Evolutionary conservation across 2,797 vertebrate genomes (phyloP), one percentile per base, ranked within the genome.

Genomic region (Diplodus puntazzo): DNA sequence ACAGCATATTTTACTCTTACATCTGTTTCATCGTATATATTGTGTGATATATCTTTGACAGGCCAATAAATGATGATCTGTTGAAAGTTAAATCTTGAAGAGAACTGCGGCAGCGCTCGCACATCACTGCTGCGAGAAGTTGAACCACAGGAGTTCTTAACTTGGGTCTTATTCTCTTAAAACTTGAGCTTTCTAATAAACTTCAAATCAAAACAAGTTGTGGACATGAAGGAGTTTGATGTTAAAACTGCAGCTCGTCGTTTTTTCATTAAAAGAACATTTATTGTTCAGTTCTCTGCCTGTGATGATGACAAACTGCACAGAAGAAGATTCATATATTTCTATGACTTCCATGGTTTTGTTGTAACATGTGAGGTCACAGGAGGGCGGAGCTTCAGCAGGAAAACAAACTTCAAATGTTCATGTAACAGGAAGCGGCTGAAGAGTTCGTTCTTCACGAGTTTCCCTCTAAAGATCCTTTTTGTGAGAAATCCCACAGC

Each of bases 221-320:
- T 34, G 7, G 34, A 34, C 34, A 2, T 34, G 34, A 34, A 34
- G 34, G 13, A 54, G 18, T 11, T 34, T 20, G 52, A 34, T 17
- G 39, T 25, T 42, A 11, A 42, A 67, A n/a, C 4, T 45, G 23
- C 49, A 54, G 55, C 25, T 68, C 20, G 3, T 23, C 43, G 4
- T 39, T 49, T 50, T n/a, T 27, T 59, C 21, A 67, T 25, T 58
- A 42, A 34, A 74, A 58, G 50, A 73, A 46, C 45, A 17, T 73
- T 54, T 21, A 30, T 27, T 46, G 20, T 57, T 54, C 50, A 21
- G 55, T 6, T 45, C 21, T 23, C 3, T 48, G 12, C 11, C 4
- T 18, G 18, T 53, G 34, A 34, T 34, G 7, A 7, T 3, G 16
- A 8, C 54, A 18, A 55, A 57, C 27, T 5, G n/a, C 20, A 21